phyloP scores from a whole-genome alignment of 2,113 vertebrate genomes.

The Anas platyrhynchos region DNA sequence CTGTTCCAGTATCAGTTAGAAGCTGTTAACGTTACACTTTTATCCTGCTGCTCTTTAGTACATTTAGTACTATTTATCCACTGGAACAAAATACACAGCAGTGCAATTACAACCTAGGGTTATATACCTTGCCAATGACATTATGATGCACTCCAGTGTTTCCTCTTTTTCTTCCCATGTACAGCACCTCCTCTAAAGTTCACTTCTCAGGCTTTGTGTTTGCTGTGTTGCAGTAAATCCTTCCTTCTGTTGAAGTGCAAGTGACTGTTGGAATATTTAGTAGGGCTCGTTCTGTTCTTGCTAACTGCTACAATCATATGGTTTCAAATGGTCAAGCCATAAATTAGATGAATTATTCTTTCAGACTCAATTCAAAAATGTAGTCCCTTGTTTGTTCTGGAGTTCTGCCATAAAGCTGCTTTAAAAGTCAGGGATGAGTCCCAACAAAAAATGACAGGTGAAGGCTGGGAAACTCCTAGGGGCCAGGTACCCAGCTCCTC shows the following conservation, averaged over 20 bases:
- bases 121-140: not conserved
- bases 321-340: not conserved
- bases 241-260: not conserved
- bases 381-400: not conserved
- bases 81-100: not conserved
- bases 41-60: not conserved
- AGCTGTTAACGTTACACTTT: not conserved
- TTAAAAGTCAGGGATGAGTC: not conserved
- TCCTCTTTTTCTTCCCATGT: not conserved
- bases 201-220: not conserved
- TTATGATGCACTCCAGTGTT: not conserved
- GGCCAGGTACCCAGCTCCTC: not conserved
- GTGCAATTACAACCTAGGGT: not conserved
- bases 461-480: not conserved
- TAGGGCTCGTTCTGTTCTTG: not conserved
- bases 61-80: not conserved
- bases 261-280: not conserved
- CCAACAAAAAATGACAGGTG: not conserved
- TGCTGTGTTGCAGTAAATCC: not conserved
- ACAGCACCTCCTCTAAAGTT: not conserved
- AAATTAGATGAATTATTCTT: not conserved
- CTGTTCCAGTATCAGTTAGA: fast-evolving
- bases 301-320: not conserved
- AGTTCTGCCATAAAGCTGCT: not conserved
- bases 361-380: not conserved